Evolutionary conservation across 2,888 invertebrate genomes (phyloP), one percentile per base, ranked within the genome.

Genomic region (Itoplectis maculator): DNA sequence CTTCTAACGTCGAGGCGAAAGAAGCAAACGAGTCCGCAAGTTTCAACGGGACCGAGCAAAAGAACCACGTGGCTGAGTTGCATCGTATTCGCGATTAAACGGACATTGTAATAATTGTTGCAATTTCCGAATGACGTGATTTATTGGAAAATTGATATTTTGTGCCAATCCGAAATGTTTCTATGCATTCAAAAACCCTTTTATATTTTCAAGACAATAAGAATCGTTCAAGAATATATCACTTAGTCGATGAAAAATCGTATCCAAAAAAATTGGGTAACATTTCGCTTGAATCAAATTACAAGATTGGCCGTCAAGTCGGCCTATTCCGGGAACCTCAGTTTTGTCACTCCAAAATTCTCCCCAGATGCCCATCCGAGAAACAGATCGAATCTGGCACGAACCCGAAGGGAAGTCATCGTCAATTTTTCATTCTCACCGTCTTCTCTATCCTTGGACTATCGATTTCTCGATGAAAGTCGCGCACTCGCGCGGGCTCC

Each of bases 401-500:
- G 45, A 78, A 65, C 42, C 13, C 29, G 29, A 40, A 23, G 37
- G 54, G 23, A n/a, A 76, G 73, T 83, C 70, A 83, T 70, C 77
- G 81, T 84, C 84, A 84, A 88, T 87, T 87, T 87, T 87, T 86
- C 84, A 85, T 86, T 85, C 75, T 51, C 18, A 2, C 65, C 20
- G 20, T 54, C 56, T 82, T 13, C 42, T 66, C 70, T 79, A 86
- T 88, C 87, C 89, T 88, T 87, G 88, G 83, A 86, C 88, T 90
- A 90, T 90, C 87, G 89, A 90, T 89, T 88, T 80, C 76, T 82
- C 77, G 70, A 79, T 83, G 77, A 51, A 20, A 63, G 3, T 2
- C 29, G 29, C 61, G 40, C 45, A 63, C 29, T 2, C 29, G 29
- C 61, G 40, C 45, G 49, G 66, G 70, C 66, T 72, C 75, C 54